Base-by-base conservation (phyloP, 1,140 invertebrate species). In the Heliconius hermathena region DNA sequence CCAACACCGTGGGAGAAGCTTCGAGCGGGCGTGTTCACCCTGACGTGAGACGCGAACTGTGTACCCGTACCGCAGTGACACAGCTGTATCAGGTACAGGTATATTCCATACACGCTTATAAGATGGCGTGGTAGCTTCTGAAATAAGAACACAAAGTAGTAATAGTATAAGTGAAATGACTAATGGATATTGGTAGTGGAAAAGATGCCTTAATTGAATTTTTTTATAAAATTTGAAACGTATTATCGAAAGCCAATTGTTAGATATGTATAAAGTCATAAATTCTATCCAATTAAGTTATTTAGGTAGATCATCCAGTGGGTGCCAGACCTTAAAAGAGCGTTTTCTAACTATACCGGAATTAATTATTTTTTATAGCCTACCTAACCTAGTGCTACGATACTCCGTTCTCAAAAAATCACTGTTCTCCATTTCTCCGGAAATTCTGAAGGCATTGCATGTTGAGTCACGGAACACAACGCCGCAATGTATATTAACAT, bases 1-100 rank as follows among this genome's bases (percentile, higher is more conserved):
- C 94, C 94, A 11, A 95, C 94, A 13, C 94, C 94, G 75, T 95
- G 94, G 2, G 89, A 87, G 85, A 89, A 95, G 79, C 92, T 94
- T 16, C 87, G 80, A 8, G 89, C 86, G 1, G 94, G 94, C 20
- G 94, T 94, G 76, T 89, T 91, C 33, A 95, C 89, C 74, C 86
- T 91, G 13, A 95, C 92, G 73, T 95, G 94, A 0, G 94, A 95
- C 8, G 90, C 84, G 84, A 95, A 95, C 54, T 93, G 88, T 2
- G 91, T 88, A 20, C 88, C 82, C 2, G 85, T 81, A 20, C 78
- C 54, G 18, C 76, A 70, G 29, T 76, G 54, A 18, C 33, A 60
- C 4, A 60, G 71, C 0, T 81, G 76, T 29, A 78, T 38, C 60
- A 78, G 41, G 57, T 75, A 78, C 60, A 78, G 46, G 11, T 71